Conservation (phyloP, 2,797 vertebrate species). For the Paguma larvata region DNA sequence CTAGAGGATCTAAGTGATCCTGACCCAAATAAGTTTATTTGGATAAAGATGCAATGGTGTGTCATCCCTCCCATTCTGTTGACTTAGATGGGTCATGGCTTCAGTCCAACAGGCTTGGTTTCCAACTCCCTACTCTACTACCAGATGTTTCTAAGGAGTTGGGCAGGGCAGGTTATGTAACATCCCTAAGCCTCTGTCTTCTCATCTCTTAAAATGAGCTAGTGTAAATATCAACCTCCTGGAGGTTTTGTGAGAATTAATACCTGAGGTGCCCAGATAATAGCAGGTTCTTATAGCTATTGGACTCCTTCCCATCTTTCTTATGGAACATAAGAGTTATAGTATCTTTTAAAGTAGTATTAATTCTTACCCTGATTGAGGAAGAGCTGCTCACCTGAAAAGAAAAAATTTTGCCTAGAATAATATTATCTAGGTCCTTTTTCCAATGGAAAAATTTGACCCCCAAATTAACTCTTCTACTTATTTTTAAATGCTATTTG, state of each 20-base stretch:
- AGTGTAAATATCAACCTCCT: constrained; percentile 20
- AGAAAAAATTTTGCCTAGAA: not conserved
- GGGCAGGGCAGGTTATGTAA: not conserved
- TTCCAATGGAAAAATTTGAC: not conserved
- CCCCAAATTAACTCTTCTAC: not conserved
- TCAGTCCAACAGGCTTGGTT: not conserved
- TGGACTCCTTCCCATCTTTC: not conserved
- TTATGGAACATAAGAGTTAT: not conserved
- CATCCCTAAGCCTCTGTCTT: constrained; percentile 1
- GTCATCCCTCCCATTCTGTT: not conserved
- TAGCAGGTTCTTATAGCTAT: not conserved
- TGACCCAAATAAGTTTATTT: not conserved
- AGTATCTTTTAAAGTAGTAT: not conserved
- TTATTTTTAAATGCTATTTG: not conserved
- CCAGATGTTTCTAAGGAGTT: not conserved
- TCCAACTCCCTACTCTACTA: constrained; percentile 5
- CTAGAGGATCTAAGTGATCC: not conserved
- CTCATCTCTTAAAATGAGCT: constrained; percentile 12
- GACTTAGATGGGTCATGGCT: not conserved
- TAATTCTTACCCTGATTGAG: constrained; percentile 43
- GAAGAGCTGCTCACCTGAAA: constrained; percentile 12
- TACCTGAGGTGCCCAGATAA: not conserved
- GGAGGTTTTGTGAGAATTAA: constrained; percentile 51
- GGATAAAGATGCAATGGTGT: not conserved
- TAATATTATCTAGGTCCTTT: not conserved